Conservation (phyloP, 1,140 invertebrate genomes). For the Ylistrum balloti region DNA sequence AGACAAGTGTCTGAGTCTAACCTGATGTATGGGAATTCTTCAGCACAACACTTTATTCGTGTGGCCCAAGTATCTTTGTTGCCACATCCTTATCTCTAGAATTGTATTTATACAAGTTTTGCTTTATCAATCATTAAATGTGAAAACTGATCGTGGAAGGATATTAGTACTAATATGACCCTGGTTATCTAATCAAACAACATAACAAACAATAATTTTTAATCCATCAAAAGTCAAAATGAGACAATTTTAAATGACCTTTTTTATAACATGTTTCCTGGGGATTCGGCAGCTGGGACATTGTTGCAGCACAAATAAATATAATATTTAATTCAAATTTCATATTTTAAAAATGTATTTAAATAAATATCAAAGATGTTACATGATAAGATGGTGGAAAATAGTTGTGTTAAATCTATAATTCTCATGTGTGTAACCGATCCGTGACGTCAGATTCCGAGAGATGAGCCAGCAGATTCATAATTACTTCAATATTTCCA, state of each 20-base stretch:
- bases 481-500: constrained; percentile 29
- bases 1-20: too few relatives aligned
- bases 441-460: background rate
- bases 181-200: background rate
- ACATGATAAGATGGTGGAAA: background rate
- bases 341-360: background rate
- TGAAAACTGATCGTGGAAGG: too few relatives aligned
- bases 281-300: background rate
- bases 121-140: too few relatives aligned
- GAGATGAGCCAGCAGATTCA: background rate
- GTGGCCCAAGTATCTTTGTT: too few relatives aligned
- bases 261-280: background rate
- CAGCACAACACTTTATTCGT: too few relatives aligned
- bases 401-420: background rate
- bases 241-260: background rate
- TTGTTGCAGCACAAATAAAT: constrained; percentile 15
- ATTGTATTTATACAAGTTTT: too few relatives aligned
- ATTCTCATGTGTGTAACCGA: background rate
- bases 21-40: too few relatives aligned
- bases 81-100: too few relatives aligned
- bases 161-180: too few relatives aligned
- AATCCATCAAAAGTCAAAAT: background rate
- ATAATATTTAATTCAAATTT: background rate
- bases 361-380: background rate
- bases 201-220: background rate